These are phyloP conservation scores for Drosophila ogumai DNA, from an alignment of 1,140 invertebrate species.

Conservation along the genomic window DNA sequence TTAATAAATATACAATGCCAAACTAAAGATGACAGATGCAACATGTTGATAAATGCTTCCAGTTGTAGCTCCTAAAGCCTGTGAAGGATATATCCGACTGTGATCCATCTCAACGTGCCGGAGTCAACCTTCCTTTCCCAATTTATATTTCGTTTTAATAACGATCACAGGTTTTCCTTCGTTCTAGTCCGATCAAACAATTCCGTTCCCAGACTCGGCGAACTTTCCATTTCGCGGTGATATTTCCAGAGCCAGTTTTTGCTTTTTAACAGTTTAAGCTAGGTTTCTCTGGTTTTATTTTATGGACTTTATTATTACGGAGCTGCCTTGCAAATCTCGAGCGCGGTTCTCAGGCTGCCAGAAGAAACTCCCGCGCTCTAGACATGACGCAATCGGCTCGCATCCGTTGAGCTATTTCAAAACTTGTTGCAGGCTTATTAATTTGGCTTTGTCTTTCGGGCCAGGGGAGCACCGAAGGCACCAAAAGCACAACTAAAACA, in stretches of 20 bases:
- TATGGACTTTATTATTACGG: slow-evolving; percentile 19
- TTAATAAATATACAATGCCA: background rate
- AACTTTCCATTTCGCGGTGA: slow-evolving; percentile 47
- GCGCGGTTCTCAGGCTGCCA: slow-evolving; percentile 38
- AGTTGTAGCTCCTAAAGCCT: slow-evolving; percentile 3
- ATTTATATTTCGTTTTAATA: slow-evolving; percentile 15
- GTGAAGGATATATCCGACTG: slow-evolving; percentile 22
- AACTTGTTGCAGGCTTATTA: slow-evolving; percentile 70
- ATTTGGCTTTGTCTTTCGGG: slow-evolving; percentile 44
- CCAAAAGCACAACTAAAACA: slow-evolving; percentile 60
- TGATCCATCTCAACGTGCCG: slow-evolving; percentile 24
- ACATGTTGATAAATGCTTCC: slow-evolving; percentile 27
- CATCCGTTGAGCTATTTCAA: slow-evolving; percentile 64
- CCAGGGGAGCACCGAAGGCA: slow-evolving; percentile 29
- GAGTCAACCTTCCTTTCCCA: slow-evolving; percentile 36
- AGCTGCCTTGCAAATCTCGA: slow-evolving; percentile 28
- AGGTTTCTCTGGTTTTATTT: slow-evolving; percentile 21
- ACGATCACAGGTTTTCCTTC: slow-evolving; percentile 40
- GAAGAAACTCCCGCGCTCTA: slow-evolving; percentile 41
- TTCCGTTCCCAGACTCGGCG: slow-evolving; percentile 24
- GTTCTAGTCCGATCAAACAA: slow-evolving; percentile 24
- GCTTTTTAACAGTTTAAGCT: slow-evolving; percentile 14
- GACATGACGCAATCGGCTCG: slow-evolving; percentile 63
- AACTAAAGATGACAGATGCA: slow-evolving; percentile 10
- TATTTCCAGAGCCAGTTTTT: slow-evolving; percentile 50